These are phyloP conservation scores for Cossypha dichroa DNA, from an alignment of 2,797 vertebrate species.

Conservation along the genomic window DNA sequence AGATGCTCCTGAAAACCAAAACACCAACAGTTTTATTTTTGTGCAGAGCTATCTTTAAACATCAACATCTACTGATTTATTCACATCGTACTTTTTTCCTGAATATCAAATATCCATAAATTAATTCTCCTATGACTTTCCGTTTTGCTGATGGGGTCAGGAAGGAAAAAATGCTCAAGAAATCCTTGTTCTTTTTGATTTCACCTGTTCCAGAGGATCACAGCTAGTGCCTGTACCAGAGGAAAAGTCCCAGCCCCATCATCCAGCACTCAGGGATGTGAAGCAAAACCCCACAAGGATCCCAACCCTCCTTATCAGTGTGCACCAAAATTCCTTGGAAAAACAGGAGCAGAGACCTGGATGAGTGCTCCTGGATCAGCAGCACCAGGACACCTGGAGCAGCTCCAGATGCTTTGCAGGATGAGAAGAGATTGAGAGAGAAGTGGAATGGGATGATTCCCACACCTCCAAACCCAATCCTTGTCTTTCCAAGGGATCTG, in stretches of 20 bases:
- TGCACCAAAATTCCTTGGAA: background rate
- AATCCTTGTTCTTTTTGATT: background rate
- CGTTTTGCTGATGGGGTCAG: background rate
- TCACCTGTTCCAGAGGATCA: background rate
- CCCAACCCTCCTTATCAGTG: background rate
- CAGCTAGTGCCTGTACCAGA: background rate
- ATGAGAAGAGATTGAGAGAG: background rate
- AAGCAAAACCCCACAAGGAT: background rate
- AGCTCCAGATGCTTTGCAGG: background rate
- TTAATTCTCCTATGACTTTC: fast-evolving
- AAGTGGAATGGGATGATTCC: background rate
- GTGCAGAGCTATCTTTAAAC: background rate
- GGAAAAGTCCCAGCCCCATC: background rate
- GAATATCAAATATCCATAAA: background rate
- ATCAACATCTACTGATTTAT: background rate
- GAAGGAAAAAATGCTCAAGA: background rate
- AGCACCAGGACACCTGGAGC: background rate
- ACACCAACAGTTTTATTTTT: background rate
- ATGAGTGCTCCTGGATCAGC: background rate
- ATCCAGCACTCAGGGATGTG: background rate
- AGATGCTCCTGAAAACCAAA: background rate
- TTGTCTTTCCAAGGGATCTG: background rate
- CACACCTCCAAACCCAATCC: background rate
- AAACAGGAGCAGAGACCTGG: background rate
- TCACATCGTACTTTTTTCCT: fast-evolving